phyloP scores from a whole-genome alignment of 2,888 invertebrate genomes.

The Parnassius apollo region DNA sequence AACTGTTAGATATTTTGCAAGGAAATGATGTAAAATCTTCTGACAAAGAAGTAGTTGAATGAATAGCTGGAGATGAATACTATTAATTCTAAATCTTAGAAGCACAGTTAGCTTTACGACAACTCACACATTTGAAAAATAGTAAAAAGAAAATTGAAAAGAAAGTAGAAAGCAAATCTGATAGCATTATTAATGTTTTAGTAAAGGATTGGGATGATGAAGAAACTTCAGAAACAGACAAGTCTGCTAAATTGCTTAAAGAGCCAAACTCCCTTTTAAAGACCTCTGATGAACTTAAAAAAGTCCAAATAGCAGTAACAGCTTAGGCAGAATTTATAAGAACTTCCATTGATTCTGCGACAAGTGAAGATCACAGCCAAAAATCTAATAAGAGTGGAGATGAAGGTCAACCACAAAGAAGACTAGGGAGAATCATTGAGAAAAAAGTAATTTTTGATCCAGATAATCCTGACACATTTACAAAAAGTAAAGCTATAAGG shows the following conservation, averaged over 20 bases:
- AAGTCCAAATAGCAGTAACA: slow-evolving; percentile 36
- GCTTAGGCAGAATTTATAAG: slow-evolving; percentile 41
- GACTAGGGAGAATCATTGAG: slow-evolving; percentile 82
- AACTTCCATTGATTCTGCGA: slow-evolving; percentile 45
- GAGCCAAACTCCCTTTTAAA: slow-evolving; percentile 38
- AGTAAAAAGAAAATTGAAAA: slow-evolving; percentile 30
- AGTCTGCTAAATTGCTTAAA: slow-evolving; percentile 35
- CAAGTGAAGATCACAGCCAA: slow-evolving; percentile 45
- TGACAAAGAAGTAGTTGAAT: slow-evolving; percentile 36
- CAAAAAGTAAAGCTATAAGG: slow-evolving; percentile 63
- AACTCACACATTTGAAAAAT: slow-evolving; percentile 56
- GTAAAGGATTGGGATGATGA: slow-evolving; percentile 80
- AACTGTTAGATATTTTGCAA: slow-evolving; percentile 68
- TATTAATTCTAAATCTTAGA: slow-evolving; percentile 44
- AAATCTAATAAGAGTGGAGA: slow-evolving; percentile 50
- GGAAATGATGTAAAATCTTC: slow-evolving; percentile 59
- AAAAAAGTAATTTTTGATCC: slow-evolving; percentile 89
- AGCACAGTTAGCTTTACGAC: slow-evolving; percentile 62
- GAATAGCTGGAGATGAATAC: slow-evolving; percentile 30
- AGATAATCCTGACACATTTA: slow-evolving; percentile 79
- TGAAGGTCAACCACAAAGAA: slow-evolving; percentile 59
- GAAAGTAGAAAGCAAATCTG: slow-evolving; percentile 35
- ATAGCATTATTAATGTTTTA: slow-evolving; percentile 72
- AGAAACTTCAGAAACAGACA: slow-evolving; percentile 48
- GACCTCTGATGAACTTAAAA: slow-evolving; percentile 37